Percentiles rank a stretch among this genome's conserved stretches.
Evolutionary conservation across 2,113 vertebrate species (phyloP).

Genomic region (Alethe diademata): DNA sequence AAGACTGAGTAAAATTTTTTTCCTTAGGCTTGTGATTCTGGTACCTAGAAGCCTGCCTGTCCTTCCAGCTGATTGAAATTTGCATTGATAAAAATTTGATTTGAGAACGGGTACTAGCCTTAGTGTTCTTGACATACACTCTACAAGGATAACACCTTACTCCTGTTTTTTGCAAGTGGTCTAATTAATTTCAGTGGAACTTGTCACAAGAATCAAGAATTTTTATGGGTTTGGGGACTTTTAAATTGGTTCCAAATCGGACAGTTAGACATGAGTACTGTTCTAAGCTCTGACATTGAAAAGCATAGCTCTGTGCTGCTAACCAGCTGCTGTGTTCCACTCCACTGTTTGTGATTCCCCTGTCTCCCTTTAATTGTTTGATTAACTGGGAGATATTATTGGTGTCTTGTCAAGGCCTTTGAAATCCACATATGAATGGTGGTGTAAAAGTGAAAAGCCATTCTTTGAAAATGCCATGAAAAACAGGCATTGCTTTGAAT

Average conservation of each 20-base stretch:
- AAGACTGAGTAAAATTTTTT: neutral
- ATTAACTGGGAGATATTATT: neutral
- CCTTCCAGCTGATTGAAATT: neutral
- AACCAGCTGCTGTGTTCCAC: neutral
- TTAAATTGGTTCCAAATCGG: neutral
- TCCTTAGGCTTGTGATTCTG: neutral
- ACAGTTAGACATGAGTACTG: neutral
- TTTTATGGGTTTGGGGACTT: neutral
- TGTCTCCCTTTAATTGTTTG: neutral
- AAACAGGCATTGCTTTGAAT: neutral
- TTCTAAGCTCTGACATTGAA: neutral
- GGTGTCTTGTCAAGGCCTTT: neutral
- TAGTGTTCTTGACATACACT: neutral
- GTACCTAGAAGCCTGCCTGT: neutral
- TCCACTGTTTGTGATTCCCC: neutral
- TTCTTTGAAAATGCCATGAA: neutral
- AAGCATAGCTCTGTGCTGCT: neutral
- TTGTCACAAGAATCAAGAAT: neutral
- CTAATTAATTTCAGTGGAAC: neutral
- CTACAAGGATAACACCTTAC: neutral
- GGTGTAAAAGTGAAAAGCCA: neutral
- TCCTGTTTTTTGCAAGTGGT: neutral
- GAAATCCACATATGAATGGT: neutral
- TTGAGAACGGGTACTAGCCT: neutral
- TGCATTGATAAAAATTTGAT: neutral